Evolutionary conservation across 1,140 invertebrate species (phyloP).

Genomic region (Pseudomyrmex dendroicus): DNA sequence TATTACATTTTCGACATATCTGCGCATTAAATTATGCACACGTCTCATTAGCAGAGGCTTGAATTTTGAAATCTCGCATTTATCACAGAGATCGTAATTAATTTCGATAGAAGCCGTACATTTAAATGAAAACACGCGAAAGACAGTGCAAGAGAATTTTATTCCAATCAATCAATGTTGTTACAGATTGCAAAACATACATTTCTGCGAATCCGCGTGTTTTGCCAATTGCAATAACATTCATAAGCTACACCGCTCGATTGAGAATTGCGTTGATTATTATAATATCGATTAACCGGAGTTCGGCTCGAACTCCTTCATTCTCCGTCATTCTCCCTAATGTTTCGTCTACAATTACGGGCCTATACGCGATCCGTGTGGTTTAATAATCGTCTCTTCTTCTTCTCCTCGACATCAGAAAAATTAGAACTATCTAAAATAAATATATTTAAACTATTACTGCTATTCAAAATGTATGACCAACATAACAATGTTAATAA

Average conservation of each 20-base stretch:
- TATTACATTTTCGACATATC: no score
- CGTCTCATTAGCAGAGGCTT: neutral
- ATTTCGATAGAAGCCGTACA: neutral
- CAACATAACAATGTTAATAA: no score
- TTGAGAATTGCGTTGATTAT: neutral
- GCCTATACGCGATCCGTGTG: neutral
- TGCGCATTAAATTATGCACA: no score
- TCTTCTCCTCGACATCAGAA: no score
- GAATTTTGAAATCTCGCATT: neutral
- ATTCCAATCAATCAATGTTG: conserved; percentile 40
- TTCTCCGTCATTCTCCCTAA: neutral
- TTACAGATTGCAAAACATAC: conserved; percentile 1
- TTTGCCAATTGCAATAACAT: conserved; percentile 26
- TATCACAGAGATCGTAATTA: neutral
- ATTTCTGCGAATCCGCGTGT: conserved; percentile 6
- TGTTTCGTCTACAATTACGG: neutral
- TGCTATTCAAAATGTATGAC: no score
- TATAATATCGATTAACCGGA: neutral
- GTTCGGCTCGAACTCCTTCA: neutral
- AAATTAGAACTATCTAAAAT: no score
- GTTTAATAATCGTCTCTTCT: conserved; percentile 8
- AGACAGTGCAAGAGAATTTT: neutral
- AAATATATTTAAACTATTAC: no score
- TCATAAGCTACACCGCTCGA: neutral
- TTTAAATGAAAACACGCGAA: neutral